These are phyloP conservation scores for Smittia sp. DNA, from an alignment of 2,888 invertebrate species.

Conservation along the genomic window DNA sequence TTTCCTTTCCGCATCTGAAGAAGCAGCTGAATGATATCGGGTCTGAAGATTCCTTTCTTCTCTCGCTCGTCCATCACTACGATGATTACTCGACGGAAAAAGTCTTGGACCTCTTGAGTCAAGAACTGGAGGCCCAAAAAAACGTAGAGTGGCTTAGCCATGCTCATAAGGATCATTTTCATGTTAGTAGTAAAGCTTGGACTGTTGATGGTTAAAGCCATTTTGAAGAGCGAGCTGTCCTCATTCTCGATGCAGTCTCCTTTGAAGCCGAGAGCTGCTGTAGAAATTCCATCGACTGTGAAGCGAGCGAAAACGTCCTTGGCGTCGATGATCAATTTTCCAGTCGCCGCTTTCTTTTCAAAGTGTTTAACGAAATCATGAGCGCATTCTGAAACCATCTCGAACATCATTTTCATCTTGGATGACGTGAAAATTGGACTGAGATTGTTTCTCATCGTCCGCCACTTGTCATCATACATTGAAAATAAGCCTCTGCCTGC, in stretches of 20 bases:
- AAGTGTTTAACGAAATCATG: background rate
- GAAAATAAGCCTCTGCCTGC: too few relatives aligned
- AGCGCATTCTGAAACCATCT: background rate
- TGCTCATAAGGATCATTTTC: background rate
- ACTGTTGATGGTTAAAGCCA: background rate
- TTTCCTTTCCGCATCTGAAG: background rate
- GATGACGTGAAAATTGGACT: too few relatives aligned
- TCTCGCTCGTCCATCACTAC: background rate
- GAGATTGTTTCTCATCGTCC: too few relatives aligned
- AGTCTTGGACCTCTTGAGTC: background rate
- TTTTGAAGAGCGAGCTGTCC: background rate
- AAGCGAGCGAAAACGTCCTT: background rate
- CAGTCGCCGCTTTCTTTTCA: background rate
- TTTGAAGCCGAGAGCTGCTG: background rate
- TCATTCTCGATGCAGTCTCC: background rate
- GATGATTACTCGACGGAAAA: background rate
- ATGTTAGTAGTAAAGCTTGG: background rate
- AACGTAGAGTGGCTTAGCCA: background rate
- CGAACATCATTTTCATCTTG: too few relatives aligned
- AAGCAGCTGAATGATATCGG: background rate
- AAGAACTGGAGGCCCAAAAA: background rate
- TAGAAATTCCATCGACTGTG: background rate
- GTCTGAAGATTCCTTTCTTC: background rate
- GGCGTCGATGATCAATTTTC: background rate
- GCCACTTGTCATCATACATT: too few relatives aligned